Evolutionary conservation across 1,140 invertebrate species (phyloP).

Genomic region (Scaptomyza pallida): DNA sequence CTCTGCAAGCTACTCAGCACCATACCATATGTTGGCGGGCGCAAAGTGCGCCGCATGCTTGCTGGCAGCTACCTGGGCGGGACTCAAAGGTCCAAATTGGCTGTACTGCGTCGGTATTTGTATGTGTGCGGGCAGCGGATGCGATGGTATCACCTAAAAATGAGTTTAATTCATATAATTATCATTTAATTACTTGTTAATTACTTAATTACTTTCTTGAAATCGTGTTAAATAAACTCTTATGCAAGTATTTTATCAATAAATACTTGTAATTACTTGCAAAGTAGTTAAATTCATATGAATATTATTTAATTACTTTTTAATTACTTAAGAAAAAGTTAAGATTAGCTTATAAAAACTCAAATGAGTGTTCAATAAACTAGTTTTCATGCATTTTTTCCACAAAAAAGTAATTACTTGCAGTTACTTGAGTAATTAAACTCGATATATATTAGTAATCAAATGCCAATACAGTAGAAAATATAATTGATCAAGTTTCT

Average conservation of each 20-base stretch:
- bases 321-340: too few species aligned
- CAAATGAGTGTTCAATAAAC: too few species aligned
- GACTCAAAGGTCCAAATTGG: conserved; percentile 88
- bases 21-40: conserved; percentile 90
- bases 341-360: too few species aligned
- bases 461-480: neutral
- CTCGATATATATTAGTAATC: neutral
- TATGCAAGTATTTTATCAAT: too few species aligned
- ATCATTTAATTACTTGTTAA: too few species aligned
- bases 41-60: conserved; percentile 89
- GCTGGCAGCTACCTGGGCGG: conserved; percentile 86
- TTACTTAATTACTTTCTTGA: too few species aligned
- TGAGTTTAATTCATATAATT: too few species aligned
- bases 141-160: conserved; percentile 85
- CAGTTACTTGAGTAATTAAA: neutral
- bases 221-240: too few species aligned
- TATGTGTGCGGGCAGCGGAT: conserved; percentile 93
- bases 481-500: neutral
- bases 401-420: neutral
- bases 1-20: conserved; percentile 85
- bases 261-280: too few species aligned
- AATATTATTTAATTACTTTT: conserved; percentile 4
- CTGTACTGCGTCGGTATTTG: conserved; percentile 89
- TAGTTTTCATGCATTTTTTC: too few species aligned
- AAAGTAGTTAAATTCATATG: too few species aligned